Conservation (phyloP, 2,113 vertebrate species). For the Lutjanus erythropterus region DNA sequence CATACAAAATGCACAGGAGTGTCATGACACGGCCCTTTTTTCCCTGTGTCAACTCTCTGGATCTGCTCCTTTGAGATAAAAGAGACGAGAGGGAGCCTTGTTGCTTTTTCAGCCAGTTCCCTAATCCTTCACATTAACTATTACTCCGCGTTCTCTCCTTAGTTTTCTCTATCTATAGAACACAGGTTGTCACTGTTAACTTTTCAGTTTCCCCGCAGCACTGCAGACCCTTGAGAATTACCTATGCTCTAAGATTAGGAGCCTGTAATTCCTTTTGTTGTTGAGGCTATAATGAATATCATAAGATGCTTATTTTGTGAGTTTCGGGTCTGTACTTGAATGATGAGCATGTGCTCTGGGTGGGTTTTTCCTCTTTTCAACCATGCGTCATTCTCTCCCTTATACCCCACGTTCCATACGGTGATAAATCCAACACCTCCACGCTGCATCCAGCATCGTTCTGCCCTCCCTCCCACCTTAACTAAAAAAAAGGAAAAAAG, state of each 20-base stretch:
- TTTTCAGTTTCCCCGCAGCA: constrained; percentile 32
- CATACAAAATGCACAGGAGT: constrained; percentile 7
- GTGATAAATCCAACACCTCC: constrained; percentile 50
- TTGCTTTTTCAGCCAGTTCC: constrained; percentile 52
- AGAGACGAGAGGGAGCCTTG: constrained; percentile 51
- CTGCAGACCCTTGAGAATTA: constrained; percentile 33
- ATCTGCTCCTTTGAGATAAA: constrained; percentile 75
- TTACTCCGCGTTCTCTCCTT: constrained; percentile 41
- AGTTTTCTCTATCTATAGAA: constrained; percentile 55
- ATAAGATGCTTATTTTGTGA: constrained; percentile 47
- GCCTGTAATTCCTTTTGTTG: constrained; percentile 53
- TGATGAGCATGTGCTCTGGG: constrained; percentile 47
- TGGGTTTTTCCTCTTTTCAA: constrained; percentile 54
- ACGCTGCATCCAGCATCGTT: constrained; percentile 36
- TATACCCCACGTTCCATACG: constrained; percentile 38
- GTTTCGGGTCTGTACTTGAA: constrained; percentile 35
- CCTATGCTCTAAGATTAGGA: constrained; percentile 33
- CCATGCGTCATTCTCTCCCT: constrained; percentile 46
- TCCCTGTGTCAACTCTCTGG: constrained; percentile 34
- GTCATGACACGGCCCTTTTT: constrained; percentile 50
- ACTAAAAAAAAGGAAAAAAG: constrained; percentile 41
- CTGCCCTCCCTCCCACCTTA: constrained; percentile 44
- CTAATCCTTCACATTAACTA: constrained; percentile 56
- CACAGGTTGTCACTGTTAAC: constrained; percentile 48
- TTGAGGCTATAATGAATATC: constrained; percentile 33